Conservation (phyloP, 1,140 invertebrate genomes). For the Mya arenaria region DNA sequence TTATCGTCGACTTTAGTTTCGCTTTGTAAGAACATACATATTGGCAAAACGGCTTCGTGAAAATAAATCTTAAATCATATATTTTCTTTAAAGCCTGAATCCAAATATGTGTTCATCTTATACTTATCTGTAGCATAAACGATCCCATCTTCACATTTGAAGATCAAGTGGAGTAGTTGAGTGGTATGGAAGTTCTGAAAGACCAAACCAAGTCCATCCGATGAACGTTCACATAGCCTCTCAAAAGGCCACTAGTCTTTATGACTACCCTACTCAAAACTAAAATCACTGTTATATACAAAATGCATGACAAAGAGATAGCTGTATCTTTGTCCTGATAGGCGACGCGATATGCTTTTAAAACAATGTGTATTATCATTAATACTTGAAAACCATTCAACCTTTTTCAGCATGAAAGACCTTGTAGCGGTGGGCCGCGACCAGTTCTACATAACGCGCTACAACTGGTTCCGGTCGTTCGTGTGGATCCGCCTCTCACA, state of each 20-base stretch:
- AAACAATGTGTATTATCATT: not conserved
- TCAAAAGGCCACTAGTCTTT: not conserved
- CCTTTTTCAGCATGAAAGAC: conserved; percentile 34
- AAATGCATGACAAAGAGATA: not conserved
- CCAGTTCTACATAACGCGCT: conserved; percentile 28
- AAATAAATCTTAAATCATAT: too few relatives aligned
- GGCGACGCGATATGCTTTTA: too few relatives aligned
- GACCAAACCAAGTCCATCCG: not conserved
- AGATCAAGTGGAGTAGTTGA: too few relatives aligned
- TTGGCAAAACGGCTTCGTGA: too few relatives aligned
- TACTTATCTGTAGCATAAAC: too few relatives aligned
- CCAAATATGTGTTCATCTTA: too few relatives aligned
- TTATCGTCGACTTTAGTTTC: not conserved
- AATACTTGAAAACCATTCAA: not conserved
- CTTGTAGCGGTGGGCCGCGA: conserved; percentile 22
- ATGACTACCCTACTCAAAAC: not conserved
- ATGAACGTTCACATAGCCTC: not conserved
- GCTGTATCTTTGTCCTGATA: not conserved
- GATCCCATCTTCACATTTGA: too few relatives aligned
- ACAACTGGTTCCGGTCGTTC: not conserved
- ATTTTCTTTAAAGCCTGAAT: too few relatives aligned
- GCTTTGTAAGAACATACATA: not conserved
- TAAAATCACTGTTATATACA: not conserved
- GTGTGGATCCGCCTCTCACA: not conserved
- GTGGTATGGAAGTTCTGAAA: too few relatives aligned